Base-by-base conservation (phyloP, 2,888 invertebrate species). In the Amorpha juglandis region DNA sequence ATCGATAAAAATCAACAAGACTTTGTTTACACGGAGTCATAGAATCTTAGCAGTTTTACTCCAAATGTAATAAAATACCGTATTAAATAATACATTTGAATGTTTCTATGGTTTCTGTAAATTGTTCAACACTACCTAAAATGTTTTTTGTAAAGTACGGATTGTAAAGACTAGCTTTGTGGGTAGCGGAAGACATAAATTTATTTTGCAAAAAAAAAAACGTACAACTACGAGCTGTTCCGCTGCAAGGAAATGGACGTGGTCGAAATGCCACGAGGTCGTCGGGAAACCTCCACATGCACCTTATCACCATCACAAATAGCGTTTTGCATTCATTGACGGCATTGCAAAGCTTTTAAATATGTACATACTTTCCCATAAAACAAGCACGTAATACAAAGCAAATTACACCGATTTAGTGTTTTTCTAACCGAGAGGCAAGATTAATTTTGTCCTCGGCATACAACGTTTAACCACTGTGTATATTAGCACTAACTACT, bases 101-200 rank as follows among this genome's bases (percentile, higher is more conserved):
- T 9, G 42, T 42, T 7, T 42, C 11, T 11, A 7, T 42, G 42
- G 16, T 16, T 55, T 16, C 35, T 38, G 8, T n/a, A 53, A n/a
- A 38, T 16, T 16, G 16, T 38, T 55, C 16, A 27, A 4, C 27
- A 4, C 27, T 38, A 38, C 38, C 8, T 6, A 38, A 38, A 38
- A 38, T 38, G 38, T 38, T 58, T 42, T 42, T 12, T 58, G 19
- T 19, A 58, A 58, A 58, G 42, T 58, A 58, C 58, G 8, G 9
- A 38, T 19, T 76, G 76, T 72, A 75, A 74, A 68, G 70, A 65
- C 70, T 71, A 74, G 69, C 70, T 58, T 72, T 68, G 70, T 73
- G 70, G 70, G 74, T 69, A 81, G 68, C 81, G 84, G 84, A 85
- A 85, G 83, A 77, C 78, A 84, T 84, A 84, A 85, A 85, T 85